These are phyloP conservation scores for Cryptophagus acutangulus DNA, from an alignment of 2,888 invertebrate species.

Conservation along the genomic window DNA sequence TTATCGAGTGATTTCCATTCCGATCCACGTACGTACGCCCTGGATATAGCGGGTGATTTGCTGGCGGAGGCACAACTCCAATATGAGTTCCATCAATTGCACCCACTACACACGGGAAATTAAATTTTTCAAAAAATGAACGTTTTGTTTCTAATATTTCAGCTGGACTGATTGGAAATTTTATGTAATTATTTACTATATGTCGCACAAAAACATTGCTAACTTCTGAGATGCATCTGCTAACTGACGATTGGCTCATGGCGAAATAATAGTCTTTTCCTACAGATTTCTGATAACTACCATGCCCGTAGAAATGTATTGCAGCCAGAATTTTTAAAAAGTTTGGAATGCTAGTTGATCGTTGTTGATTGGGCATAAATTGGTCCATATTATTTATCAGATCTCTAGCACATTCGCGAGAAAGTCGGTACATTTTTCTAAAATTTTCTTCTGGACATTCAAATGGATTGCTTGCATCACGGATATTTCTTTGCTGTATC, in stretches of 20 bases:
- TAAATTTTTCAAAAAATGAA: not conserved
- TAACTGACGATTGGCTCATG: constrained; percentile 10
- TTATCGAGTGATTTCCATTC: constrained; percentile 12
- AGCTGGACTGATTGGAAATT: constrained; percentile 6
- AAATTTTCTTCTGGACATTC: too few species aligned
- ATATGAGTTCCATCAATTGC: constrained; percentile 13
- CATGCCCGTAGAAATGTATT: too few species aligned
- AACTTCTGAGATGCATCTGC: constrained; percentile 3
- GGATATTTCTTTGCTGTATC: too few species aligned
- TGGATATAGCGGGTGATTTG: constrained; percentile 5
- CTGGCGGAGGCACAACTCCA: constrained; percentile 6
- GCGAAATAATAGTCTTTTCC: constrained; percentile 5
- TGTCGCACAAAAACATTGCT: not conserved
- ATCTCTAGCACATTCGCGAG: too few species aligned
- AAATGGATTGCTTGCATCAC: too few species aligned
- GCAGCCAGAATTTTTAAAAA: too few species aligned
- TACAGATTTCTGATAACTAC: too few species aligned
- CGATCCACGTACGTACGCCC: constrained; percentile 6
- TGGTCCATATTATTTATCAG: too few species aligned
- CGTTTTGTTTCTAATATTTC: constrained; percentile 4
- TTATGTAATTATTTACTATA: constrained; percentile 1
- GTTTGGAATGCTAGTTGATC: too few species aligned
- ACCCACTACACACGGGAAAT: constrained; percentile 7
- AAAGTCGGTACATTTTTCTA: too few species aligned
- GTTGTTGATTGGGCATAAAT: too few species aligned